Conservation (phyloP, 2,797 vertebrate genomes). For the Valencia hispanica region DNA sequence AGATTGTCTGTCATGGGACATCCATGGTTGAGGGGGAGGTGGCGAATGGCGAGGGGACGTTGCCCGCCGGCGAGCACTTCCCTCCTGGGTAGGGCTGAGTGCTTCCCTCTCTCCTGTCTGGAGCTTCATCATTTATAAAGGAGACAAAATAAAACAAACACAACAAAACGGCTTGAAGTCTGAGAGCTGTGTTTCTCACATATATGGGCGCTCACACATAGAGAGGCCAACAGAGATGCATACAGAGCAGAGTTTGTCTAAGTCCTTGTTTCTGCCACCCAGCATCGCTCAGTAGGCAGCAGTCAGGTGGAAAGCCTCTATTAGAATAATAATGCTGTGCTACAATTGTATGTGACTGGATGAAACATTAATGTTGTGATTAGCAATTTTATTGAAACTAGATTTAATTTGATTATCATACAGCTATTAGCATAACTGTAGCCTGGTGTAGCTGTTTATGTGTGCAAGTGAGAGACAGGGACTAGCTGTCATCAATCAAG, state of each 20-base stretch:
- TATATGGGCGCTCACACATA: conserved; percentile 18
- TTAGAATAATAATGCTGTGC: conserved; percentile 46
- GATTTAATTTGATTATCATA: conserved; percentile 68
- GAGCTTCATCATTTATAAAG: conserved; percentile 76
- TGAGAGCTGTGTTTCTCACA: conserved; percentile 47
- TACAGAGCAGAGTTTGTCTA: conserved; percentile 44
- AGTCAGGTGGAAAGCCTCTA: conserved; percentile 62
- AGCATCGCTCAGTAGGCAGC: conserved; percentile 54
- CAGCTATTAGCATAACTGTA: conserved; percentile 58
- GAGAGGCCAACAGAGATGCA: conserved; percentile 31
- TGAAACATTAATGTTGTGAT: conserved; percentile 60
- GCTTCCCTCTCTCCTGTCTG: conserved; percentile 58
- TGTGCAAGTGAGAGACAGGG: conserved; percentile 1
- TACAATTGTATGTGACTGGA: conserved; percentile 27
- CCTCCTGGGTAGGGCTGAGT: conserved; percentile 66
- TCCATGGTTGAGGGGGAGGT: conserved; percentile 13
- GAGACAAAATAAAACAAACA: conserved; percentile 79
- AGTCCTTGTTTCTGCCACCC: conserved; percentile 60
- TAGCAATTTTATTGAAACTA: conserved; percentile 71
- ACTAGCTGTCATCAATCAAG: conserved; percentile 51
- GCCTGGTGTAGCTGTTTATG: conserved; percentile 30
- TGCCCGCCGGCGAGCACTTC: conserved; percentile 57
- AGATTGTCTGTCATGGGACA: conserved; percentile 37
- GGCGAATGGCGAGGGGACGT: conserved; percentile 47
- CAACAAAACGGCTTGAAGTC: conserved; percentile 67